Evolutionary conservation across 2,888 invertebrate species (phyloP), one percentile per base, ranked within the genome.

Genomic region (Petrolisthes cinctipes): DNA sequence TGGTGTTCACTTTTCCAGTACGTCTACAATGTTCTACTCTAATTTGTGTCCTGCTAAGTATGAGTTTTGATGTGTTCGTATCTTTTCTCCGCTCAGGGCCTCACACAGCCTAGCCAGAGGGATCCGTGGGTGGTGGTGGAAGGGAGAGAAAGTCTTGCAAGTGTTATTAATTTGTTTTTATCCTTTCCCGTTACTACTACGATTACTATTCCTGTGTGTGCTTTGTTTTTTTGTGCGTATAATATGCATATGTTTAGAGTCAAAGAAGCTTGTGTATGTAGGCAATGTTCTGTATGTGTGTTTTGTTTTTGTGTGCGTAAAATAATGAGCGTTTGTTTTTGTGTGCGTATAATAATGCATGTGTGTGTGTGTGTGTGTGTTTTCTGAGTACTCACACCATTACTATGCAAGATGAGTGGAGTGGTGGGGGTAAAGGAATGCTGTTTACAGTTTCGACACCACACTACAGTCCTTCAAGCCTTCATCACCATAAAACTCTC

Each of bases 381-480:
- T n/a, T 20, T 71, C 23, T 53, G 23, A 76, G 9, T 17, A 7
- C 53, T 17, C 51, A 14, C 6, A 20, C 6, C 51, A 76, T 11
- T n/a, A 37, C 53, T 9, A 51, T 9, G 23, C 11, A 51, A 9
- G 66, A 11, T 73, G 73, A 73, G 20, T 73, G 73, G 73, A 20
- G n/a, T 68, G 68, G 68, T 68, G 68, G 68, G 68, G 17, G 17
- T 73, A 73, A 20, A 73, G 73, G 73, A 73, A 73, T 20, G n/a
- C n/a, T 20, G 7, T 73, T 23, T 37, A 37, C 23, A 73, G 20
- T 20, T 23, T 23, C 73, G 20, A 20, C 20, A 23, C 17, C 61
- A 61, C 20, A n/a, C 17, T 23, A 75, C 75, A 75, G 11, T 23
- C 75, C 20, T 11, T 23, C 75, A 75, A 37, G 11, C 20, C 75